Conservation (phyloP, 2,888 invertebrate species). For the Nematopogon swammerdamellus region DNA sequence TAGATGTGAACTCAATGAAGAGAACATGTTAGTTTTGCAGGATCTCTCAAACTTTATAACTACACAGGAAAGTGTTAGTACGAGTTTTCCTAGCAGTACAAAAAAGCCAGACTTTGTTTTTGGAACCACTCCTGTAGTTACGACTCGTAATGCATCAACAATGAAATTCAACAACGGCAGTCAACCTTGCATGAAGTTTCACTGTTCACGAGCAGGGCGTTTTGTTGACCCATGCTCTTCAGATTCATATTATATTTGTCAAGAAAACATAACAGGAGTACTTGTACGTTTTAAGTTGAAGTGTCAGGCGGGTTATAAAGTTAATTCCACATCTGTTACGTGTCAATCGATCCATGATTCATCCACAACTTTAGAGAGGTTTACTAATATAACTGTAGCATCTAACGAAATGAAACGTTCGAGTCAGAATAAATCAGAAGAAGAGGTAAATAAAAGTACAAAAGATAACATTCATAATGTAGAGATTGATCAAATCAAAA, state of each 20-base stretch:
- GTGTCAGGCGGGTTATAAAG: conserved; percentile 29
- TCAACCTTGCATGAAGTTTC: conserved; percentile 46
- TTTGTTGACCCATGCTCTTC: conserved; percentile 32
- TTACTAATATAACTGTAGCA: too few species aligned
- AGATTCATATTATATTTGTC: conserved; percentile 42
- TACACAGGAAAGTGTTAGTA: too few species aligned
- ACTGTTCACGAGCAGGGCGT: conserved; percentile 36
- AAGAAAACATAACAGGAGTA: conserved; percentile 14
- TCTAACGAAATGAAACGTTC: too few species aligned
- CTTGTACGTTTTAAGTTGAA: conserved; percentile 35
- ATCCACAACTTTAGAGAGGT: too few species aligned
- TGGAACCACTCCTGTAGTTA: too few species aligned
- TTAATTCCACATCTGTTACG: conserved; percentile 22
- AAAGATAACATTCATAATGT: too few species aligned
- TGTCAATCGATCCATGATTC: conserved; percentile 15
- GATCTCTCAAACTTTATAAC: too few species aligned
- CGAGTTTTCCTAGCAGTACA: too few species aligned
- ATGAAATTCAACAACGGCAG: conserved; percentile 41
- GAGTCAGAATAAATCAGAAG: too few species aligned
- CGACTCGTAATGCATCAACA: conserved; percentile 40
- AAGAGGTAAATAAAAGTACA: too few species aligned
- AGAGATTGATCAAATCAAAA: neutral
- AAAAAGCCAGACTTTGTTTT: too few species aligned
- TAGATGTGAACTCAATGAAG: conserved; percentile 18
- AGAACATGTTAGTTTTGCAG: too few species aligned